phyloP scores from a whole-genome alignment of 1,140 invertebrate species.

The Anadara kagoshimensis region DNA sequence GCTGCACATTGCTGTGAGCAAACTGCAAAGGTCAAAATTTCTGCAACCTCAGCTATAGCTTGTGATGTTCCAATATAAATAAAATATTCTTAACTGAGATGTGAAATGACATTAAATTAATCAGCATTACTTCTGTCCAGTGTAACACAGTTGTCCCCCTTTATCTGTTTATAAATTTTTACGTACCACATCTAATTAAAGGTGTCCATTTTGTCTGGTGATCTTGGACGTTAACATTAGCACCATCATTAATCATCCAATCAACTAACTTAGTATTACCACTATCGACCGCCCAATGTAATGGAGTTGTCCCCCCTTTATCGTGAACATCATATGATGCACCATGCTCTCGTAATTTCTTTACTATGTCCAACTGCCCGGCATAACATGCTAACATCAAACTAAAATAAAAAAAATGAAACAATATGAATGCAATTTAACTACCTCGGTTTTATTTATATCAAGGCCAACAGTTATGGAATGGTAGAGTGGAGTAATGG shows the following conservation, averaged over 20 bases:
- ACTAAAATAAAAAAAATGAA: conserved; percentile 39
- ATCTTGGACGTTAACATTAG: conserved; percentile 65
- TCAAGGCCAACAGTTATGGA: too few species aligned
- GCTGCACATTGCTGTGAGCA: too few species aligned
- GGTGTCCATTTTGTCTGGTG: conserved; percentile 67
- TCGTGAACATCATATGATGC: conserved; percentile 65
- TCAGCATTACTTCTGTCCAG: too few species aligned
- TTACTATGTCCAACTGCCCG: conserved; percentile 60
- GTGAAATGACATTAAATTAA: too few species aligned
- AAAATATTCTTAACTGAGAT: too few species aligned
- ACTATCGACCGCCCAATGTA: conserved; percentile 72
- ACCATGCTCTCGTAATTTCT: conserved; percentile 57
- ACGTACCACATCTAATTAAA: conserved; percentile 68
- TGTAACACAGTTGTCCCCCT: too few species aligned
- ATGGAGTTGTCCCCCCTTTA: conserved; percentile 65
- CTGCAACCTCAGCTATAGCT: too few species aligned
- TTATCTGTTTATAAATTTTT: background rate
- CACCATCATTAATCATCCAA: conserved; percentile 67
- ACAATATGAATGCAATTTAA: too few species aligned
- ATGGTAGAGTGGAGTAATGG: too few species aligned
- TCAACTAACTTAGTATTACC: conserved; percentile 64
- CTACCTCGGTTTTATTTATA: too few species aligned
- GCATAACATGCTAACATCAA: conserved; percentile 70
- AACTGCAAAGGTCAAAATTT: too few species aligned
- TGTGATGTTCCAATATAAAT: too few species aligned